These are phyloP conservation scores for Theristicus caerulescens DNA, from an alignment of 2,113 vertebrate species.

Conservation along the genomic window DNA sequence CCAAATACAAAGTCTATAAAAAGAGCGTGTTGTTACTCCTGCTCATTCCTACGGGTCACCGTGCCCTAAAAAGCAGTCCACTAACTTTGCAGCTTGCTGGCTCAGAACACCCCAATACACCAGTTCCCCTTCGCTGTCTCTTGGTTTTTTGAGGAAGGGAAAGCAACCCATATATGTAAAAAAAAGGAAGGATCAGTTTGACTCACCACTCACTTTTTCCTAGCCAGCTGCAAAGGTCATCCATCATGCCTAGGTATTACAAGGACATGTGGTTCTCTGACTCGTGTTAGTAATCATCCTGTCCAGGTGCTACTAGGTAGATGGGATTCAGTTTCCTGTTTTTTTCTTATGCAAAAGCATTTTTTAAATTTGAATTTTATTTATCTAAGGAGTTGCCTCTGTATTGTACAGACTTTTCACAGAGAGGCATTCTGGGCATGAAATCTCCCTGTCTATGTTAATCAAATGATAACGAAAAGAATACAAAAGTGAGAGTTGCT, in stretches of 20 bases:
- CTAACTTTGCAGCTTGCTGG: not conserved
- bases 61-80: not conserved
- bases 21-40: not conserved
- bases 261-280: not conserved
- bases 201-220: not conserved
- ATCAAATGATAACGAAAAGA: not conserved
- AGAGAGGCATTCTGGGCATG: not conserved
- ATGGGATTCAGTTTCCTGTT: not conserved
- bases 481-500: not conserved
- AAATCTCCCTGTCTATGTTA: not conserved
- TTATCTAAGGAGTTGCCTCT: not conserved
- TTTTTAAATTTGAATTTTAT: not conserved
- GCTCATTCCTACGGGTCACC: not conserved
- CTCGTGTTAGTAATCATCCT: not conserved
- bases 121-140: not conserved
- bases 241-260: not conserved
- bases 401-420: not conserved
- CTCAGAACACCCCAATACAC: not conserved
- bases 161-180: not conserved
- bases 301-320: not conserved
- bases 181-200: not conserved
- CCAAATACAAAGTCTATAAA: not conserved
- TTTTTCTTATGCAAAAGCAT: not conserved
- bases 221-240: not conserved
- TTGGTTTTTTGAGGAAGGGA: not conserved